Conservation (phyloP, 2,888 invertebrate species). For the Tipula helvola region DNA sequence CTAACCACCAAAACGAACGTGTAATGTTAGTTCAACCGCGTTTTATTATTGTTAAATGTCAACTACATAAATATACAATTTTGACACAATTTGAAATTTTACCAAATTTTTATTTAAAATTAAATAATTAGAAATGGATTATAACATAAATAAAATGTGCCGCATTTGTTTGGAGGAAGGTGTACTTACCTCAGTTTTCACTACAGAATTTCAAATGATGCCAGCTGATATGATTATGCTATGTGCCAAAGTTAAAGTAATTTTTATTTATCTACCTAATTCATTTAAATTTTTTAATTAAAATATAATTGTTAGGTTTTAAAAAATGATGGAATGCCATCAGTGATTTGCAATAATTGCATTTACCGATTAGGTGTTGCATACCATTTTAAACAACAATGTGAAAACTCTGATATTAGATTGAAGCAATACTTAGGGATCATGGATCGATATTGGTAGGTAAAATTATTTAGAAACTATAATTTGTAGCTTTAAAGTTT, state of each 20-base stretch:
- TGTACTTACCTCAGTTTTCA: constrained; percentile 44
- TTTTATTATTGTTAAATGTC: not conserved
- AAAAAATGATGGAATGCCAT: constrained; percentile 45
- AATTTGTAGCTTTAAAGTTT: not conserved
- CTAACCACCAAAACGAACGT: not conserved
- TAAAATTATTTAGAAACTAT: not conserved
- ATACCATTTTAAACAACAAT: constrained; percentile 50
- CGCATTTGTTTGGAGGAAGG: constrained; percentile 49
- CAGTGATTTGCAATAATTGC: constrained; percentile 49
- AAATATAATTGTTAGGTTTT: constrained; percentile 26
- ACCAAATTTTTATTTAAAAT: not conserved
- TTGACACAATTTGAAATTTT: not conserved
- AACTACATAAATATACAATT: not conserved
- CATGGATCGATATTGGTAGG: constrained; percentile 27
- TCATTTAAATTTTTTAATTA: not conserved
- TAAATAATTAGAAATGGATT: constrained; percentile 26
- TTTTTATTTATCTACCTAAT: not conserved
- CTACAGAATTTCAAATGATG: constrained; percentile 45
- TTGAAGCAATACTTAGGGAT: constrained; percentile 45
- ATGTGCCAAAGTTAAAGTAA: constrained; percentile 42
- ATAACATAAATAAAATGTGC: constrained; percentile 40
- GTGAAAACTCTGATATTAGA: constrained; percentile 45
- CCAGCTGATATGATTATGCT: constrained; percentile 47
- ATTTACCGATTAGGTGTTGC: constrained; percentile 47
- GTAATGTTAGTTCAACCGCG: not conserved